phyloP scores from a whole-genome alignment of 2,797 vertebrate genomes.

The Fistularia commersonii region DNA sequence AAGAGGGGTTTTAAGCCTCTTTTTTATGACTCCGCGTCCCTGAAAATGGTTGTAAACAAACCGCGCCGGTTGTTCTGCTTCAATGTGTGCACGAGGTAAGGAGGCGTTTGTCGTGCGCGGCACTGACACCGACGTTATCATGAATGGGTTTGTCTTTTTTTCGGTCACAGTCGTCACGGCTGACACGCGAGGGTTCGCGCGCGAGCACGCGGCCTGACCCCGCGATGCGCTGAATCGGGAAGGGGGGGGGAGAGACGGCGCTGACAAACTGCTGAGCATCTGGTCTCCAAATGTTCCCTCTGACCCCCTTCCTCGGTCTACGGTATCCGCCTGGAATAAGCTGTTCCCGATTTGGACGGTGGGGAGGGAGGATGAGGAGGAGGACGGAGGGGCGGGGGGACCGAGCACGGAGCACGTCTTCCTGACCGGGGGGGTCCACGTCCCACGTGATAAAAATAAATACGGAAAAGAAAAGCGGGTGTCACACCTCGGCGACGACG shows the following conservation, averaged over 20 bases:
- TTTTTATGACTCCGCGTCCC: background rate
- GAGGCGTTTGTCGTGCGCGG: slow-evolving; percentile 20
- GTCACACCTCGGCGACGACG: slow-evolving; percentile 44
- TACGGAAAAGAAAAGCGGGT: slow-evolving; percentile 66
- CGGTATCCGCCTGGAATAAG: slow-evolving; percentile 60
- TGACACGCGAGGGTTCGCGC: slow-evolving; percentile 57
- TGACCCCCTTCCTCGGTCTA: slow-evolving; percentile 57
- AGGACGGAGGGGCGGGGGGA: too few species aligned
- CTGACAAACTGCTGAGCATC: slow-evolving; percentile 73
- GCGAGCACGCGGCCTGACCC: slow-evolving; percentile 59
- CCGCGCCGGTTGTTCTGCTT: slow-evolving; percentile 6
- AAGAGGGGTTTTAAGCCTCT: background rate
- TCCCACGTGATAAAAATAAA: slow-evolving; percentile 79
- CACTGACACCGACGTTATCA: slow-evolving; percentile 62
- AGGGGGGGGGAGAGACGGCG: too few species aligned
- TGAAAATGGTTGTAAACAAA: background rate
- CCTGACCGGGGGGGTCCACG: slow-evolving; percentile 30
- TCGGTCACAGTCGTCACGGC: slow-evolving; percentile 56
- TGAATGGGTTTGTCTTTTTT: slow-evolving; percentile 56
- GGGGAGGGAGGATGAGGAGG: too few species aligned
- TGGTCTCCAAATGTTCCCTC: slow-evolving; percentile 78
- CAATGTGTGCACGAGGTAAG: slow-evolving; percentile 19
- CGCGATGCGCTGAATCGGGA: slow-evolving; percentile 47
- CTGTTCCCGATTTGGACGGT: slow-evolving; percentile 69
- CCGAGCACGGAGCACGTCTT: slow-evolving; percentile 54